Percentiles rank a stretch among this genome's conserved stretches.
phyloP scores from a whole-genome alignment of 2,797 vertebrate species.

The Sebastes paucispinis region DNA sequence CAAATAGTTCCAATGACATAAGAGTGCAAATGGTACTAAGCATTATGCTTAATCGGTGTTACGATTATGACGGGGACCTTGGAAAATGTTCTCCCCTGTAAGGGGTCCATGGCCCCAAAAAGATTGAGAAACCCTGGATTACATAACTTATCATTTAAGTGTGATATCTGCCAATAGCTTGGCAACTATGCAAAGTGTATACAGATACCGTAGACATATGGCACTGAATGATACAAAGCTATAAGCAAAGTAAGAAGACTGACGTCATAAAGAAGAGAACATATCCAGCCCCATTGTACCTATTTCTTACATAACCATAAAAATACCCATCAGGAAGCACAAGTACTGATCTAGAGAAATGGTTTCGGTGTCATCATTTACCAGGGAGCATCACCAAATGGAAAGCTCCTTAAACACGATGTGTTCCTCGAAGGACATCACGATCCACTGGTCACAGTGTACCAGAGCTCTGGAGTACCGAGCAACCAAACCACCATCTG shows the following conservation, averaged over 20 bases:
- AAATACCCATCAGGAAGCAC: background rate
- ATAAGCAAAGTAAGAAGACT: background rate
- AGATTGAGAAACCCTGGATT: background rate
- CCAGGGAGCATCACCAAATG: background rate
- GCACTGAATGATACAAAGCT: background rate
- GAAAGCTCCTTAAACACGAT: background rate
- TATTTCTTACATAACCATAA: background rate
- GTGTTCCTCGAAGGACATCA: background rate
- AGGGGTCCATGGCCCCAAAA: too few relatives aligned
- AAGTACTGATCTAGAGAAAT: background rate
- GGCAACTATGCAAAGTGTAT: background rate
- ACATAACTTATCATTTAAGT: conserved; percentile 21
- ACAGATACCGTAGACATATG: background rate
- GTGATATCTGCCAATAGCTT: background rate
- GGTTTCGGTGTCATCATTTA: background rate
- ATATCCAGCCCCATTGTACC: background rate
- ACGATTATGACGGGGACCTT: too few relatives aligned
- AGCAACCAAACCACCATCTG: conserved; percentile 50
- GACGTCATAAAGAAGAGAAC: background rate
- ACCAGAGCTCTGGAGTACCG: background rate
- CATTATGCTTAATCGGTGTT: background rate
- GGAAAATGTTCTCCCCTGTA: too few relatives aligned
- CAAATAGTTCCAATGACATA: too few relatives aligned
- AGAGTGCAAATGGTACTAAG: too few relatives aligned
- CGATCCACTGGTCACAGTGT: conserved; percentile 10